A percentile compares a stretch with the other conserved stretches of the same genome.
phyloP scores from a whole-genome alignment of 1,140 invertebrate species.

The Drosophila pallidifrons region DNA sequence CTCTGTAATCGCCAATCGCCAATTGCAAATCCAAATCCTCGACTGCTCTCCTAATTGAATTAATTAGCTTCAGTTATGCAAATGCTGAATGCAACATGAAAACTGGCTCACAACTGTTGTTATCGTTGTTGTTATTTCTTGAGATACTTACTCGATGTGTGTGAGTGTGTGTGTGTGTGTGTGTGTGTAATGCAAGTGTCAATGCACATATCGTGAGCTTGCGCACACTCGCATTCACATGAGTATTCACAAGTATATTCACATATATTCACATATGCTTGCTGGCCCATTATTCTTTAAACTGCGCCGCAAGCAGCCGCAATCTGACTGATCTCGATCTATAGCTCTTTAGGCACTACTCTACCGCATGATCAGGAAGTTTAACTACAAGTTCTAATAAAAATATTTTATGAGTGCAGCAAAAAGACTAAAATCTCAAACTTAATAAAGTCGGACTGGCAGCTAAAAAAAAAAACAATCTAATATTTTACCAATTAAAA shows the following conservation, averaged over 20 bases:
- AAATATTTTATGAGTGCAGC: no score
- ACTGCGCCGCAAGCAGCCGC: constrained; percentile 67
- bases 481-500: no score
- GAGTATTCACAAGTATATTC: constrained; percentile 17
- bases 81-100: constrained; percentile 44
- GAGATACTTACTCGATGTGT: constrained; percentile 31
- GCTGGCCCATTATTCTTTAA: constrained; percentile 71
- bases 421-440: no score
- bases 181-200: constrained; percentile 56
- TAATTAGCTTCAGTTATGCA: constrained; percentile 74
- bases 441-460: no score
- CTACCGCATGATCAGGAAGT: background rate
- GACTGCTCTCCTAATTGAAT: constrained; percentile 70
- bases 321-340: constrained; percentile 53
- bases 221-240: constrained; percentile 10
- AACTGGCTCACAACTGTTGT: constrained; percentile 28
- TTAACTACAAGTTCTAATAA: background rate
- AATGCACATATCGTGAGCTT: constrained; percentile 58
- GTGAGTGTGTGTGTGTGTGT: no score
- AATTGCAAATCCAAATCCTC: background rate
- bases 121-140: constrained; percentile 18
- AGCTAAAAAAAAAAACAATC: no score
- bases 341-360: constrained; percentile 11
- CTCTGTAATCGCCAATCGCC: constrained; percentile 9
- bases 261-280: constrained; percentile 28